Conservation (phyloP, 2,797 vertebrate species). For the Gorsachius magnificus region DNA sequence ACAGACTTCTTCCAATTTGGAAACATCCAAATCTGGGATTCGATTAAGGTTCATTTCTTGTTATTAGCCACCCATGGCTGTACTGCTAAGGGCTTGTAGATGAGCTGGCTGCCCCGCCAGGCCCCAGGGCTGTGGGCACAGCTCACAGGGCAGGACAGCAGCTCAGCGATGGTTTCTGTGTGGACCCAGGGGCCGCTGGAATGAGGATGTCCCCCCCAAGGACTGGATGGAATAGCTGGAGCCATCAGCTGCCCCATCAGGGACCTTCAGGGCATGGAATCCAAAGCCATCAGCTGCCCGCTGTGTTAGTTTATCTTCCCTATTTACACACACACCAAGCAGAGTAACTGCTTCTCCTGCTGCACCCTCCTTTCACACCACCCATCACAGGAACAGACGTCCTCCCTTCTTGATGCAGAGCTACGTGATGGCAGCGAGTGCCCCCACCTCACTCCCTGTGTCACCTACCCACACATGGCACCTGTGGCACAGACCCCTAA, state of each 20-base stretch:
- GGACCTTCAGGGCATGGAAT: not conserved
- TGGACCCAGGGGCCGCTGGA: not conserved
- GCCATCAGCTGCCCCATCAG: not conserved
- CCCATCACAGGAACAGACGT: not conserved
- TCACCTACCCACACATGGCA: fast-evolving
- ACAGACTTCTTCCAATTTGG: not conserved
- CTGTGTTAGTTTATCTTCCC: not conserved
- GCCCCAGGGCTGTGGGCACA: not conserved
- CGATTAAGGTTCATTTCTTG: not conserved
- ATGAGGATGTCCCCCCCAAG: not conserved
- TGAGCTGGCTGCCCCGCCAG: not conserved
- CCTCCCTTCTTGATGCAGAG: not conserved
- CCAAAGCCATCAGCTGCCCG: not conserved
- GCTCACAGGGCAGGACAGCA: not conserved
- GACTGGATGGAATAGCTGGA: not conserved
- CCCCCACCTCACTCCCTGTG: fast-evolving
- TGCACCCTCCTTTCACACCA: not conserved
- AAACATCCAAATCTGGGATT: not conserved
- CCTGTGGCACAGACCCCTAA: not conserved
- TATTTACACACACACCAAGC: fast-evolving
- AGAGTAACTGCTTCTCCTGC: not conserved
- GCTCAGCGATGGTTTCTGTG: not conserved
- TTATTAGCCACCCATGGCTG: not conserved
- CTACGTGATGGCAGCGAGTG: fast-evolving
- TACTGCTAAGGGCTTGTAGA: not conserved